Evolutionary conservation across 2,113 vertebrate species (phyloP).

Genomic region (Drymodes brunneopygia): DNA sequence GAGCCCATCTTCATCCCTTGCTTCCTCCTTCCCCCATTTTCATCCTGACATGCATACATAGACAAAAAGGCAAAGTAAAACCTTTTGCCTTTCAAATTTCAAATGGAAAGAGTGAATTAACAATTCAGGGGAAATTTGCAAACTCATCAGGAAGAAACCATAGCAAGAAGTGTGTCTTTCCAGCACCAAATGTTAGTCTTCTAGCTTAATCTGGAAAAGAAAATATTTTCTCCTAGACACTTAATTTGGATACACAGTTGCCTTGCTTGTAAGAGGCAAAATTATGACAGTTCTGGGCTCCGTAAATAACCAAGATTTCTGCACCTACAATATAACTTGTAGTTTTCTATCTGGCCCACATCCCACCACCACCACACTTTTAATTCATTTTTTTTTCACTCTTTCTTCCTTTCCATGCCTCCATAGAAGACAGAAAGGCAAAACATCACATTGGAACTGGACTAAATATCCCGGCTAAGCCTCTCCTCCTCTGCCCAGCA

Average conservation of each 20-base stretch:
- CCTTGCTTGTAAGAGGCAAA: neutral
- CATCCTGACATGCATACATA: neutral
- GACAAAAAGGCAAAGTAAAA: neutral
- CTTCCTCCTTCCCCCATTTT: neutral
- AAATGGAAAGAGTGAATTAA: neutral
- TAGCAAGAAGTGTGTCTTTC: neutral
- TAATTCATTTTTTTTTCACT: fast-evolving
- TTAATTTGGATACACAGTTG: neutral
- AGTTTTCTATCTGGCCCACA: neutral
- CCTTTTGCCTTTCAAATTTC: neutral
- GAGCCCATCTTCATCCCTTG: neutral
- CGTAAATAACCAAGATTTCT: neutral
- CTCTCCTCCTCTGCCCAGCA: neutral
- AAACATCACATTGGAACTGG: neutral
- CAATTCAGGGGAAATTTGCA: neutral
- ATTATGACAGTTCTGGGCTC: neutral
- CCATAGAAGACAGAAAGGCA: neutral
- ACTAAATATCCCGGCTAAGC: neutral
- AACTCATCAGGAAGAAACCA: neutral
- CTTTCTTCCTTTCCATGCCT: neutral
- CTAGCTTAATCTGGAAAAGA: neutral
- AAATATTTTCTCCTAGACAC: neutral
- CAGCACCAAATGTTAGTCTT: neutral
- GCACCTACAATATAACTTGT: neutral
- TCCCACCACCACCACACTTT: neutral